These are phyloP conservation scores for Haliclona indistincta DNA, from an alignment of 37 sponge, comb jelly and placozoan species.

Conservation along the genomic window DNA sequence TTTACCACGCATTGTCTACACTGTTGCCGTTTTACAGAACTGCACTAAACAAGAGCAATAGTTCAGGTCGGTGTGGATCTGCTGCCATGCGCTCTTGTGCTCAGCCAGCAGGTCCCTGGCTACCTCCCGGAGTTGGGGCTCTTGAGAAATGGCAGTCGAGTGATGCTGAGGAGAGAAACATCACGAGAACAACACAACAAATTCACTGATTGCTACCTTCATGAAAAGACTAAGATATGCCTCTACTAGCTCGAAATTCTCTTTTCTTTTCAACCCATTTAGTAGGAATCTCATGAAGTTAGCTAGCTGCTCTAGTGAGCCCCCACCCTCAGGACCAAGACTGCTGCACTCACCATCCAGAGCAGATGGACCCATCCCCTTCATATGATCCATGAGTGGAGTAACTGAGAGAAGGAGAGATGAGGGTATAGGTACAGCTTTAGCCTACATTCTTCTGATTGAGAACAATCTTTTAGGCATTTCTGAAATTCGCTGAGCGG, in stretches of 20 bases:
- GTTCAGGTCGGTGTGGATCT: conserved; percentile 56
- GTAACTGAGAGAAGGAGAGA: conserved; percentile 20
- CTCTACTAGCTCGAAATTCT: conserved; percentile 81
- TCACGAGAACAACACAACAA: neutral
- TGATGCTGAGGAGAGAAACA: neutral
- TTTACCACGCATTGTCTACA: too few species aligned
- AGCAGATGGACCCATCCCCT: conserved; percentile 73
- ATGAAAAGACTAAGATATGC: conserved; percentile 74
- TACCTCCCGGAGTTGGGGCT: conserved; percentile 9
- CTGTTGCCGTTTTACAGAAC: conserved; percentile 76
- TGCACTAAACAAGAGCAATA: conserved; percentile 55
- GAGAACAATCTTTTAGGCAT: conserved; percentile 25
- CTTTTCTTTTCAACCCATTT: conserved; percentile 44
- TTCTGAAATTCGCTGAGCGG: conserved; percentile 54
- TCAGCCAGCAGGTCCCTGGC: conserved; percentile 38
- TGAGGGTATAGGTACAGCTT: neutral
- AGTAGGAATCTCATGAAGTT: conserved; percentile 53
- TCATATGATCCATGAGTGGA: conserved; percentile 44
- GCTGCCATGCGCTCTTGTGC: conserved; percentile 57
- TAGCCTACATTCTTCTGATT: conserved; percentile 39
- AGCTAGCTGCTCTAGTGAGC: conserved; percentile 31
- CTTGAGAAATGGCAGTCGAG: conserved; percentile 45
- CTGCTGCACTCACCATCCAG: conserved; percentile 63
- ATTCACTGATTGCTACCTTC: conserved; percentile 54
- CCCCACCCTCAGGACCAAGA: conserved; percentile 65